Conservation (phyloP, 2,113 vertebrate species). For the Crocuta crocuta region DNA sequence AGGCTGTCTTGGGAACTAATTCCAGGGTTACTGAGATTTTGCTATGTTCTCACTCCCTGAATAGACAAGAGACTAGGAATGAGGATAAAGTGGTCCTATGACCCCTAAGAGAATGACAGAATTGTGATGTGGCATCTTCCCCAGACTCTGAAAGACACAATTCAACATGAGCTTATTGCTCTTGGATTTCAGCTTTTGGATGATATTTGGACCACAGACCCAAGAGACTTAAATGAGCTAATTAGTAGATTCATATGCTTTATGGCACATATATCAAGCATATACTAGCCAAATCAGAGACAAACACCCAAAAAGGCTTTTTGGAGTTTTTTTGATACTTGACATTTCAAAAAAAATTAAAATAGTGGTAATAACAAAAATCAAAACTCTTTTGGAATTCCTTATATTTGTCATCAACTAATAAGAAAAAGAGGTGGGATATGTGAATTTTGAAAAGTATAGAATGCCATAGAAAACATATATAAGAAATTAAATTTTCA, state of each 20-base stretch:
- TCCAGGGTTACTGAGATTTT: neutral
- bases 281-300: neutral
- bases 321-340: constrained; percentile 14
- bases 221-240: neutral
- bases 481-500: neutral
- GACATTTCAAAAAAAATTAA: constrained; percentile 18
- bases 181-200: neutral
- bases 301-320: neutral
- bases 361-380: neutral
- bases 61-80: neutral
- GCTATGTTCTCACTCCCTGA: neutral
- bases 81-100: neutral
- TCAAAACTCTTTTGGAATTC: neutral
- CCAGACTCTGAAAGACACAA: neutral
- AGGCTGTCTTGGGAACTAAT: neutral
- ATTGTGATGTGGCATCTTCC: neutral
- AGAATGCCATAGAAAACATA: neutral
- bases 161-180: neutral
- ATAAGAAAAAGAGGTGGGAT: neutral
- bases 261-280: neutral
- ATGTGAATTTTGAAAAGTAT: neutral
- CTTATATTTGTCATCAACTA: neutral
- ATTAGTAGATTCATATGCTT: neutral
- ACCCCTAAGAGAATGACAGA: neutral
- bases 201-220: neutral